Evolutionary conservation across 2,113 vertebrate species (phyloP).

Genomic region (human): GRCh38 chr1:62524001-62524500

Average conservation of each 20-base stretch:
- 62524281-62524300: neutral
- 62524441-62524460: neutral
- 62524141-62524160: neutral
- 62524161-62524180: neutral
- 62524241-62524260: neutral
- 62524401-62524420: neutral
- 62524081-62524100: constrained; percentile 21
- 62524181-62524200: neutral
- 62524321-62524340: neutral
- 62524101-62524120: neutral
- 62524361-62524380: neutral
- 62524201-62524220: neutral
- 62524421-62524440: neutral
- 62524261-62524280: neutral
- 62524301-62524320: neutral
- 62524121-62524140: neutral
- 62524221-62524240: neutral
- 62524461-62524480: neutral
- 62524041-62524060: neutral
- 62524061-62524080: neutral
- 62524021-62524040: neutral
- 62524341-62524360: neutral
- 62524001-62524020: neutral
- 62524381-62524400: neutral
- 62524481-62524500: neutral